Base-by-base conservation (phyloP, 2,113 vertebrate species). In the Hippocampus zosterae region DNA sequence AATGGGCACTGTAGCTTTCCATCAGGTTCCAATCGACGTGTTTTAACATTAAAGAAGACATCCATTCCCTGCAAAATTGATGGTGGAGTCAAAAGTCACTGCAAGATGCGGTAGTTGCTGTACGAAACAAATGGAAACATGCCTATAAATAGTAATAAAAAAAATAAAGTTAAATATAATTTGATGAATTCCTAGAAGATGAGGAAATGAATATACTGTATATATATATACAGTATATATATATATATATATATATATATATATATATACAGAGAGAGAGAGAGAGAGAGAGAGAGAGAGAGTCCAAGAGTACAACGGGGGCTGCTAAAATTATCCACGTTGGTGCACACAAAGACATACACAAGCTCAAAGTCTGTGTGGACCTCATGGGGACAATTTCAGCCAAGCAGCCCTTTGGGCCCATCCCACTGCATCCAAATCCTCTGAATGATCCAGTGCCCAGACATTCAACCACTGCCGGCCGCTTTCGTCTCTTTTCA, bases 361-460 rank as follows among this genome's bases (percentile, higher is more conserved):
- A 69, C 59, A 64, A 40, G 76, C 72, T 69, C 33, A 73, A 69
- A 80, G 81, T 84, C 78, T 77, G 81, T 85, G 78, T 72, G 76
- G 77, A 89, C 88, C 89, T 79, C 41, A 44, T 68, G 82, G 84
- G 88, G 84, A 85, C 70, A 81, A 82, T 83, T 84, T 82, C 75
- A 84, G 81, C 83, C 84, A 85, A 37, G 81, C 78, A 87, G 84
- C 81, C 77, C 66, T 81, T 77, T 77, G 81, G 72, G 74, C 68
- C 71, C 57, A 15, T 59, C 25, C 57, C 3, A 15, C 41, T 46
- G n/a, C 41, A 65, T 44, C 63, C 81, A 89, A 89, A 88, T 88
- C 88, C 75, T 86, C 85, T 84, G 86, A 90, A 85, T 92, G 90
- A 92, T 92, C 90, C 87, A 79, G 84, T 92, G 91, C 90, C 90